Conservation (phyloP, 2,888 invertebrate genomes). For the Amiota minor region DNA sequence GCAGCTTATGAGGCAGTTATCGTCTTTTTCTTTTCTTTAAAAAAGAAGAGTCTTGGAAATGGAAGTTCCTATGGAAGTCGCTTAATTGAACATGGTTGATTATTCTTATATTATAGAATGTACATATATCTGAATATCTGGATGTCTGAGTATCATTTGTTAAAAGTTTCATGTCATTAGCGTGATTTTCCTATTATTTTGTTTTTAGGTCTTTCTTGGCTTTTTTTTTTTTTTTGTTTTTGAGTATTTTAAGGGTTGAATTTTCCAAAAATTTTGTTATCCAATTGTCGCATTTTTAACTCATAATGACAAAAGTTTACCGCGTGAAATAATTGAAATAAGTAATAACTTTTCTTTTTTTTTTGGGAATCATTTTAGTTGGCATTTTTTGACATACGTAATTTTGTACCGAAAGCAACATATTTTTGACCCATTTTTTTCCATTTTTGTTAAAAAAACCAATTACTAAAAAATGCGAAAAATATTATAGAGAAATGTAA, state of each 20-base stretch:
- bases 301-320: slow-evolving; percentile 12
- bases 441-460: background rate
- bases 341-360: background rate
- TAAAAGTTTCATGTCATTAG: background rate
- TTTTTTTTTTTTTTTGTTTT: background rate
- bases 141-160: background rate
- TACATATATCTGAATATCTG: too few species aligned
- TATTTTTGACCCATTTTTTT: slow-evolving; percentile 28
- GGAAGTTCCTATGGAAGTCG: too few species aligned
- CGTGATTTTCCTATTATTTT: background rate
- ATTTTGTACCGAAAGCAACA: background rate
- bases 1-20: too few species aligned
- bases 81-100: too few species aligned
- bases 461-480: slow-evolving; percentile 1
- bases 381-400: too few species aligned
- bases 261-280: background rate
- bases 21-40: too few species aligned
- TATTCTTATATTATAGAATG: too few species aligned
- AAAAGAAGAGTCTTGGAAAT: too few species aligned
- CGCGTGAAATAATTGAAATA: slow-evolving; percentile 6
- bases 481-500: slow-evolving; percentile 17
- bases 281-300: background rate
- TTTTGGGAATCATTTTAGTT: too few species aligned
- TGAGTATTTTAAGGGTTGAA: background rate
- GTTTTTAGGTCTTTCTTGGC: background rate